Conservation (phyloP, 2,888 invertebrate species). For the Halocaridina rubra region DNA sequence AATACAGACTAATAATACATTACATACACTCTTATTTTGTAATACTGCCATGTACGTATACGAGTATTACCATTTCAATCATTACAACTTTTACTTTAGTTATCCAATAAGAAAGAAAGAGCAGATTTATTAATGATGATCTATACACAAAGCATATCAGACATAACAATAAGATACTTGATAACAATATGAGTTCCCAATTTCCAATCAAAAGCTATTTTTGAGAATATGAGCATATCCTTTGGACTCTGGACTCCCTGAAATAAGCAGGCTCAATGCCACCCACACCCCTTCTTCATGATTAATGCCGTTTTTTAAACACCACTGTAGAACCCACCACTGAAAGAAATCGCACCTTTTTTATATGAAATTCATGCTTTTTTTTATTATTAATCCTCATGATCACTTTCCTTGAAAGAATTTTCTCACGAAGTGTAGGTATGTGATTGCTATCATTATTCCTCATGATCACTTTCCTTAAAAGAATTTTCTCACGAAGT, state of each 20-base stretch:
- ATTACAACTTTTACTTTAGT: no score
- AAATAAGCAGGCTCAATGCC: not conserved
- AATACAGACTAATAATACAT: no score
- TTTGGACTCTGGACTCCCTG: not conserved
- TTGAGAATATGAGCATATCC: no score
- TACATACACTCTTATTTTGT: no score
- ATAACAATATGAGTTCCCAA: no score
- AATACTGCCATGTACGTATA: no score
- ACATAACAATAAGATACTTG: no score
- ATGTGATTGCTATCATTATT: not conserved
- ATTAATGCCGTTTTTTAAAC: not conserved
- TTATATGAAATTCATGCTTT: not conserved
- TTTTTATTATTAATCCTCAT: not conserved
- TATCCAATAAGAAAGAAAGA: no score
- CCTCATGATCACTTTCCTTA: not conserved
- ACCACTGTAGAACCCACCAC: constrained; percentile 15
- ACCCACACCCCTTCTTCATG: not conserved
- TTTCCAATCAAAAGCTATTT: no score
- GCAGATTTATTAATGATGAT: no score
- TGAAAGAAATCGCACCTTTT: constrained; percentile 24
- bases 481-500: not conserved
- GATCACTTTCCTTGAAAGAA: not conserved
- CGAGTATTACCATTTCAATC: no score
- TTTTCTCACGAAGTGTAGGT: not conserved
- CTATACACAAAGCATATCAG: no score